Evolutionary conservation across 2,888 invertebrate species (phyloP).

Genomic region (Eupithecia centaureata): DNA sequence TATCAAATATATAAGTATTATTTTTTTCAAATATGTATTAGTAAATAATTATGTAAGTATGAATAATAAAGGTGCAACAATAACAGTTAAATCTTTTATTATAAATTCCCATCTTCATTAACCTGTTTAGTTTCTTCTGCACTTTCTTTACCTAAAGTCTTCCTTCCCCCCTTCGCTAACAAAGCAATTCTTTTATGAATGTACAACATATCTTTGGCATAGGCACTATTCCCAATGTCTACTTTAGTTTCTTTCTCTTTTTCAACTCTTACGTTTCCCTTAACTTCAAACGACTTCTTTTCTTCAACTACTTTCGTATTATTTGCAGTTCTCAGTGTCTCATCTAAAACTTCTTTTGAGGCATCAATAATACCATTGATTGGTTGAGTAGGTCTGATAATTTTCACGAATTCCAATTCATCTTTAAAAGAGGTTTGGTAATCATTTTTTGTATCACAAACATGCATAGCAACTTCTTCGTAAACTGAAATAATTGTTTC

Average conservation of each 20-base stretch:
- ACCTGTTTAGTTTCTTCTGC: not conserved
- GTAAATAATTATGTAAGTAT: no score
- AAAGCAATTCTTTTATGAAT: not conserved
- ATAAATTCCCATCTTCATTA: not conserved
- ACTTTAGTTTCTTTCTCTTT: not conserved
- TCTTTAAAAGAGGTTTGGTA: conserved; percentile 14
- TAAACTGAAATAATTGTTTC: conserved; percentile 34
- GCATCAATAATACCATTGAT: not conserved
- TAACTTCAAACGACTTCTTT: not conserved
- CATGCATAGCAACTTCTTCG: not conserved
- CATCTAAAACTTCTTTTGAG: not conserved
- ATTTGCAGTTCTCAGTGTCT: not conserved
- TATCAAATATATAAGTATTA: no score
- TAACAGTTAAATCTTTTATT: no score
- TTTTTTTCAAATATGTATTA: no score
- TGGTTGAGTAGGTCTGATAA: conserved; percentile 3
- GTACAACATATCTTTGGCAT: not conserved
- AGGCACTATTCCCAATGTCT: not conserved
- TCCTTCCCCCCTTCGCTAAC: conserved; percentile 1
- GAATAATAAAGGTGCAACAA: no score
- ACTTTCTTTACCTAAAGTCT: not conserved
- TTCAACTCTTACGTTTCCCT: not conserved
- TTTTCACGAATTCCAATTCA: conserved; percentile 17
- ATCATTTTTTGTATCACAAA: conserved; percentile 13
- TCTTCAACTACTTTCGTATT: not conserved